These are phyloP conservation scores for Heliothis peltigera DNA, from an alignment of 2,888 invertebrate species.

Conservation along the genomic window DNA sequence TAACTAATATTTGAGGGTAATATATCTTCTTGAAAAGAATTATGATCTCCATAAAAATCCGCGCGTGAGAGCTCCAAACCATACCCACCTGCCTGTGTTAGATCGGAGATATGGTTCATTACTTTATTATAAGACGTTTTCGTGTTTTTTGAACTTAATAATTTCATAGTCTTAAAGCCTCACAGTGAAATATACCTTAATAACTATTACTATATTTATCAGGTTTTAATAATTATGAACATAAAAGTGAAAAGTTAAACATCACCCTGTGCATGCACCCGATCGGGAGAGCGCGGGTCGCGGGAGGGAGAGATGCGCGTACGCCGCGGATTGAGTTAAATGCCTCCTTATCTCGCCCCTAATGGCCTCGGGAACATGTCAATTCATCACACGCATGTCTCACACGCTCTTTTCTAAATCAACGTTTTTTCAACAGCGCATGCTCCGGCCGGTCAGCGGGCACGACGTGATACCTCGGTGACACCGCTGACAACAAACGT, in stretches of 20 bases:
- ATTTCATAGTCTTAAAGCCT: no score
- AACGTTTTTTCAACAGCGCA: slow-evolving; percentile 65
- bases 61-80: no score
- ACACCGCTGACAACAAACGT: slow-evolving; percentile 62
- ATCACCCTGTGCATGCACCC: slow-evolving; percentile 46
- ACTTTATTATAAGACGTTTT: no score
- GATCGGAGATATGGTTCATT: no score
- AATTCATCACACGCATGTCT: slow-evolving; percentile 86
- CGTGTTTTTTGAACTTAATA: no score
- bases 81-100: no score
- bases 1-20: no score
- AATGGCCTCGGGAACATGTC: slow-evolving; percentile 88
- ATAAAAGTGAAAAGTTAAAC: not conserved
- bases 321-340: slow-evolving; percentile 85
- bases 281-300: slow-evolving; percentile 21
- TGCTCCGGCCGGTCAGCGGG: slow-evolving; percentile 48
- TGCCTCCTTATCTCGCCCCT: slow-evolving; percentile 85
- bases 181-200: no score
- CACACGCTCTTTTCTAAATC: slow-evolving; percentile 74
- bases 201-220: not conserved
- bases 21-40: no score
- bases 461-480: slow-evolving; percentile 70
- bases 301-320: slow-evolving; percentile 62
- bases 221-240: not conserved
- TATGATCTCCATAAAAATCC: no score